phyloP scores from a whole-genome alignment of 2,113 vertebrate species.

The Gnathonemus longibarbis region DNA sequence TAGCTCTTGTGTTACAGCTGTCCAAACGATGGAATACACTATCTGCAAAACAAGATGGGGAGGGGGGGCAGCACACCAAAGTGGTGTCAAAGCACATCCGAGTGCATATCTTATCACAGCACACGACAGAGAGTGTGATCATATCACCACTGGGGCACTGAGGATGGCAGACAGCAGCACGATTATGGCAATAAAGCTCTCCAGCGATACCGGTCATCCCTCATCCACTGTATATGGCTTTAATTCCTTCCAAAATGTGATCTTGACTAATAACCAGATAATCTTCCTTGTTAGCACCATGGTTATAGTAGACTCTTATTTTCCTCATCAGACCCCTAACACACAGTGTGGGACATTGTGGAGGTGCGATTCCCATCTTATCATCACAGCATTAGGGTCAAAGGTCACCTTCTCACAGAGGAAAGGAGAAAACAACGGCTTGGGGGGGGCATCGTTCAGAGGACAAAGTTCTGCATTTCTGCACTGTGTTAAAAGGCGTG shows the following conservation, averaged over 20 bases:
- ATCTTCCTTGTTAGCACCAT: background rate
- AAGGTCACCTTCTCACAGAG: constrained; percentile 2
- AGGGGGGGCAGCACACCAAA: background rate
- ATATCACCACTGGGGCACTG: too few species aligned
- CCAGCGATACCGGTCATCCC: background rate
- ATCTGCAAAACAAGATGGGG: background rate
- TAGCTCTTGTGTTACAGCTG: background rate
- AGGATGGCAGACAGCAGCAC: background rate
- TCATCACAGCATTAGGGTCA: background rate
- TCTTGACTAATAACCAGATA: background rate
- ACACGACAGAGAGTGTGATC: background rate
- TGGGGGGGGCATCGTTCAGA: background rate
- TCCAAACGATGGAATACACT: background rate
- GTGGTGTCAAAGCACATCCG: background rate
- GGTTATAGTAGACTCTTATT: background rate
- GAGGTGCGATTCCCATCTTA: constrained; percentile 6
- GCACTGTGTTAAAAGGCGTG: background rate
- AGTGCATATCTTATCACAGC: background rate
- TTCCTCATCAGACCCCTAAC: background rate
- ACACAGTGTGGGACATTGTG: background rate
- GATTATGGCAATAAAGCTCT: background rate
- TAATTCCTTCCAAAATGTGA: background rate
- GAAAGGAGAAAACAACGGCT: background rate
- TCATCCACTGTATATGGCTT: background rate
- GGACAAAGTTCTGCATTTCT: background rate